Base-by-base conservation (phyloP, 2,797 vertebrate genomes). In the Melanogrammus aeglefinus region DNA sequence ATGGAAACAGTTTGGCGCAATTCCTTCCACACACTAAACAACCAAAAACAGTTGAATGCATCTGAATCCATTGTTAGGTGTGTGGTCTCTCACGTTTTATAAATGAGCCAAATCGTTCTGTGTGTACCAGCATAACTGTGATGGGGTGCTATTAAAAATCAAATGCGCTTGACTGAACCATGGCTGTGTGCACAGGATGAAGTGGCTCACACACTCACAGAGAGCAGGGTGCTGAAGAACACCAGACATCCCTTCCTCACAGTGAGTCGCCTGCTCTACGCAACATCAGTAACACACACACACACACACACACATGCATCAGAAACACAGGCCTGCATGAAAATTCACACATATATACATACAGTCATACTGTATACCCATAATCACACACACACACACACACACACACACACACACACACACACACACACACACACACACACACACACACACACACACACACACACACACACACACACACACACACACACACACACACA, bases 171-270 rank as follows among this genome's bases (percentile, higher is more conserved):
- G n/a, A 66, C 57, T 66, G 1, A 21, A 66, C 57, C 27, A 27
- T 10, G 24, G 57, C 21, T 87, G 84, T 89, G 18, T 91, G 66
- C 77, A 71, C 90, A 99, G 97, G 97, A 99, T 92, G 97, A 99
- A 94, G 97, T 99, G 88, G 97, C 97, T 79, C 97, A 99, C 86
- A 99, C 97, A 0, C 96, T 99, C 82, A 99, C 97, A 79, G 97
- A 99, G 92, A 99, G 97, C 93, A 94, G 97, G 94, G 97, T 99
- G 51, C 88, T 99, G 81, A 98, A 99, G 94, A 99, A 98, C 90
- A 99, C 97, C 80, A 95, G 97, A 81, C 97, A 99, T 75, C 97
- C 97, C 41, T 99, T 99, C 92, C 94, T 99, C 94, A 99, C 97
- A 70, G 97, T 99, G 92, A 97, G 97, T 96, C 81, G 76, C 80